Conservation (phyloP, 2,113 vertebrate species). For the Synodontis membranacea region DNA sequence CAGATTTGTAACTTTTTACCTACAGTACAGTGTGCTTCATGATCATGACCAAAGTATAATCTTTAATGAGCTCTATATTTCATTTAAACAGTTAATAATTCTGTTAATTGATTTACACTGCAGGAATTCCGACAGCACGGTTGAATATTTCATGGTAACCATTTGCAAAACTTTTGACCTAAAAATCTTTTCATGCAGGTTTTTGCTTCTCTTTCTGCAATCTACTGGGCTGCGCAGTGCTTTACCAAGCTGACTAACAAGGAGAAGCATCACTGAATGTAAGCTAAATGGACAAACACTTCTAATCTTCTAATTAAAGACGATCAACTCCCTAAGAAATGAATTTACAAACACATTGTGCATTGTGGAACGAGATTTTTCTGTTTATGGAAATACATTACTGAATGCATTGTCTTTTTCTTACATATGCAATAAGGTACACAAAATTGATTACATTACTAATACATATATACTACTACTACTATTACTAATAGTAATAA, state of each 20-base stretch:
- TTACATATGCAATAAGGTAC: neutral
- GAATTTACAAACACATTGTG: neutral
- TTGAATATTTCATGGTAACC: neutral
- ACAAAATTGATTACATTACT: neutral
- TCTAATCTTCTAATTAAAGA: slow-evolving; percentile 14
- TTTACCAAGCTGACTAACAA: slow-evolving; percentile 63
- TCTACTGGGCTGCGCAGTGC: slow-evolving; percentile 80
- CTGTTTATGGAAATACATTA: neutral
- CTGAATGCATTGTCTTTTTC: neutral
- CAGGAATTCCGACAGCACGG: neutral
- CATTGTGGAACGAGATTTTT: neutral
- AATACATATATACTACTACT: neutral
- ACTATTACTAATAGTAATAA: neutral
- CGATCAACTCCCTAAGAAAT: neutral
- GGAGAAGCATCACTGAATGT: slow-evolving; percentile 70
- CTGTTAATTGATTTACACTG: neutral
- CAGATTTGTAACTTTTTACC: neutral
- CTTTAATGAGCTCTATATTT: neutral
- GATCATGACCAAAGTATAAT: neutral
- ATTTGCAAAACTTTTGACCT: neutral
- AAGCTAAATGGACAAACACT: neutral
- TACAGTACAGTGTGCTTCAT: neutral
- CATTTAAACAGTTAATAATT: neutral
- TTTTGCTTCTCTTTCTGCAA: slow-evolving; percentile 79
- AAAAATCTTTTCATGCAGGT: slow-evolving; percentile 67